Evolutionary conservation across 2,888 invertebrate genomes (phyloP), one percentile per base, ranked within the genome.

Genomic region (Linnaemya vulpina): DNA sequence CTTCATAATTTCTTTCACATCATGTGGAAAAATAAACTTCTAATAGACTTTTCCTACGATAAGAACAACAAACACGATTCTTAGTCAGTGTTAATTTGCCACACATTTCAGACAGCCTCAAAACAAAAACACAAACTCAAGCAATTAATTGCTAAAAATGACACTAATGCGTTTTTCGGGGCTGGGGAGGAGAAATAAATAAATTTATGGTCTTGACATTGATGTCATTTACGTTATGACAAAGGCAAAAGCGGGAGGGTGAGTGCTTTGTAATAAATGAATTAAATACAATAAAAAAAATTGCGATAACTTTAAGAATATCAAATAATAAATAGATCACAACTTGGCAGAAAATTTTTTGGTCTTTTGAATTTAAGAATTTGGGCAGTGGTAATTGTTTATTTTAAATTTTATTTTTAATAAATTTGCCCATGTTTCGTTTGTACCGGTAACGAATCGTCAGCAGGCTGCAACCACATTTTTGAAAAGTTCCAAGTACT

Each of bases 31-130:
- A 46, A 58, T 22, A 46, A 63, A 68, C 58, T 51, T 55, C 30
- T 53, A 76, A 76, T 35, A 67, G n/a, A 40, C 15, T n/a, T 55
- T 9, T 15, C 46, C 3, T 20, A 30, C 3, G 4, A 46, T 30
- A 20, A 60, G 10, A 40, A 60, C 55, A 55, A 63, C 13, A 46
- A 30, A 55, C 17, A 65, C 38, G 38, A 70, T 68, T 77, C 68
- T 70, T 11, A 62, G 73, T 62, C 73, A 76, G 76, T 81, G 73
- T 73, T 73, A 73, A 80, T 75, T 80, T 70, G 70, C 70, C 79
- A 76, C 80, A 79, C 63, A 75, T 68, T 40, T 74, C 35, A 22
- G 30, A 13, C 13, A 22, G n/a, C 13, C 1, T 1, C 1, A 30
- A 62, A 10, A n/a, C 17, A n/a, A 0, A 49, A 1, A 40, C 40